Base-by-base conservation (phyloP, 2,888 invertebrate genomes). In the Pseudococcus longispinus region DNA sequence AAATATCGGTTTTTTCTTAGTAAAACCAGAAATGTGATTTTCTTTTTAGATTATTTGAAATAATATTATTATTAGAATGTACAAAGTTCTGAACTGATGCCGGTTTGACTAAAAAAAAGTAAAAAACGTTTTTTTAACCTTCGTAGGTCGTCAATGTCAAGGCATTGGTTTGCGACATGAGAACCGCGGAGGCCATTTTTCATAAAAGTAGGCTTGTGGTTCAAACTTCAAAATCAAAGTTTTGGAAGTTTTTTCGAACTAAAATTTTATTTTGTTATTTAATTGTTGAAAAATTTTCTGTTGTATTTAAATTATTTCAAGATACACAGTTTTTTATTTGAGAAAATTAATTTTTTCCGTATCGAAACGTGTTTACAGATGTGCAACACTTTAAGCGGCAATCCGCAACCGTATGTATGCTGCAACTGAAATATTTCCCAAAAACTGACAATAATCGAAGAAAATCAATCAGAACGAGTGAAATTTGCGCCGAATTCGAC, bases 221-320 rank as follows among this genome's bases (percentile, higher is more conserved):
- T 80, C 77, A 80, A 74, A 80, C 37, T 80, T 80, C 77, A 80
- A 80, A 80, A 29, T 60, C 60, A 60, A 60, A 60, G 23, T 60
- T 80, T 80, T 80, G 26, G 77, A 80, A 42, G 77, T 80, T 80
- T 80, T 80, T 80, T 80, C 20, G n/a, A 80, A 42, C 42, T 5
- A 77, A 80, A 80, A 74, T 74, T 80, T 80, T 80, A 42, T 42
- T 80, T 42, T 80, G 37, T 37, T 80, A 29, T 20, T 6, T 15
- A 70, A 70, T 37, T 6, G 18, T 80, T 42, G n/a, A 18, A 74
- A 80, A 80, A 20, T 80, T 80, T 42, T 13, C 20, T 20, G 15
- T 80, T 80, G 42, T 42, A 42, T 15, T 80, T 8, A 11, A 80
- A 80, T 74, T 6, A 42, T 20, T 80, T 42, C 37, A n/a, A 80